Evolutionary conservation across 2,797 vertebrate species (phyloP), one percentile per base, ranked within the genome.

Genomic region (Merluccius polli): DNA sequence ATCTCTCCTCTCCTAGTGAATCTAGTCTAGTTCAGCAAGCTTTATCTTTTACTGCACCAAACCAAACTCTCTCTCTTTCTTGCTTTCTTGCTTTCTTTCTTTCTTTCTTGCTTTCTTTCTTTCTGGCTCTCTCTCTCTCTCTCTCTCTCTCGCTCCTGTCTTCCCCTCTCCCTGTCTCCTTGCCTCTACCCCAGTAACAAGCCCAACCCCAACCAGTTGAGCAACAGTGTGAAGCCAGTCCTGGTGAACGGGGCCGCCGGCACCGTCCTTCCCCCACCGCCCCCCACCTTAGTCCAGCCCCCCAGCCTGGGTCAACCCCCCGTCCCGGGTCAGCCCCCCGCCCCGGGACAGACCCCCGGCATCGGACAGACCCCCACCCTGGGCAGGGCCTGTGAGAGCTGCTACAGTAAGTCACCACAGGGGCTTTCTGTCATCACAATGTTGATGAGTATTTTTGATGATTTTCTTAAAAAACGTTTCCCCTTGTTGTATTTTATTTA

Each of bases 121-220:
- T 15, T 24, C 41, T 16, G 1, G 3, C 48, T n/a, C 48, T 59
- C 21, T 8, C n/a, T 18, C 52, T 59, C 52, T 59, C 52, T 59
- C n/a, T 59, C 8, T 59, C 52, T n/a, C 52, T 63, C 52, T 63
- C 21, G 3, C 52, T 63, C 48, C n/a, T 24, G 8, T 52, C 44
- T 13, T 18, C 8, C 52, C n/a, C 8, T 12, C 36, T 38, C 36
- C 10, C 36, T 38, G 4, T 12, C 36, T 12, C 36, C 8, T 16
- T 21, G 16, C 8, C 44, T 21, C 44, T 4, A 16, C 52, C 79
- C 36, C 92, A 99, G 97, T 87, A 99, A 99, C 94, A 99, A 99
- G 91, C 97, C 97, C 86, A 99, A 98, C 85, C 97, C 97, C 33
- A 98, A 99, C 94, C 97, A 99, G 95, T 95, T 98, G 91, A 97